A percentile compares a stretch with the other conserved stretches of the same genome.
phyloP scores from a whole-genome alignment of 2,797 vertebrate species.

The Carapus acus region DNA sequence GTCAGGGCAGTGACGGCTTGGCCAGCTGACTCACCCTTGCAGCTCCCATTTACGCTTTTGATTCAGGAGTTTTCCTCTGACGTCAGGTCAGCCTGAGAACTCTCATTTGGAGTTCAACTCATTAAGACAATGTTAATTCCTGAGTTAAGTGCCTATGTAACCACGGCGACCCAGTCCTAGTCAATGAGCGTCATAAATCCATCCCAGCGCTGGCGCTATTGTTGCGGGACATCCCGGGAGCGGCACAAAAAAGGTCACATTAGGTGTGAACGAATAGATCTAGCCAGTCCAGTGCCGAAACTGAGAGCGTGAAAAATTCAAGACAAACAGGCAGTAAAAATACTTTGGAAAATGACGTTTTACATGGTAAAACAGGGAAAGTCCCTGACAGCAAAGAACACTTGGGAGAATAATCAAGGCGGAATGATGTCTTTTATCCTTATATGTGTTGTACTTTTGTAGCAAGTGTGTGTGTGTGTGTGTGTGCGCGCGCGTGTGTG shows the following conservation, averaged over 20 bases:
- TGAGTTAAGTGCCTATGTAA: conserved; percentile 48
- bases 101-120: conserved; percentile 47
- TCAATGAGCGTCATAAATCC: conserved; percentile 58
- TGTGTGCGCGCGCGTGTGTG: not conserved
- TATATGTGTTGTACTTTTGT: conserved; percentile 7
- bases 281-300: conserved; percentile 10
- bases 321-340: conserved; percentile 2
- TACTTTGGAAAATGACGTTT: conserved; percentile 8
- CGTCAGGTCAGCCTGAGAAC: conserved; percentile 55
- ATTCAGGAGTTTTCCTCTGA: conserved; percentile 59
- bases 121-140: conserved; percentile 62
- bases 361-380: not conserved
- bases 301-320: conserved; percentile 24
- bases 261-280: conserved; percentile 41
- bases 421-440: not conserved
- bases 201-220: conserved; percentile 50
- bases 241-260: conserved; percentile 51
- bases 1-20: conserved; percentile 38
- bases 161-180: conserved; percentile 52
- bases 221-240: conserved; percentile 43
- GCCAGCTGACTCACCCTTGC: conserved; percentile 22
- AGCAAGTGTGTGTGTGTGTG: not conserved
- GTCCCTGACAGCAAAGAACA: too few relatives aligned
- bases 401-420: too few relatives aligned
- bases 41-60: conserved; percentile 39